These are phyloP conservation scores for Oncorhynchus gorbuscha DNA, from an alignment of 2,113 vertebrate species.

Conservation along the genomic window DNA sequence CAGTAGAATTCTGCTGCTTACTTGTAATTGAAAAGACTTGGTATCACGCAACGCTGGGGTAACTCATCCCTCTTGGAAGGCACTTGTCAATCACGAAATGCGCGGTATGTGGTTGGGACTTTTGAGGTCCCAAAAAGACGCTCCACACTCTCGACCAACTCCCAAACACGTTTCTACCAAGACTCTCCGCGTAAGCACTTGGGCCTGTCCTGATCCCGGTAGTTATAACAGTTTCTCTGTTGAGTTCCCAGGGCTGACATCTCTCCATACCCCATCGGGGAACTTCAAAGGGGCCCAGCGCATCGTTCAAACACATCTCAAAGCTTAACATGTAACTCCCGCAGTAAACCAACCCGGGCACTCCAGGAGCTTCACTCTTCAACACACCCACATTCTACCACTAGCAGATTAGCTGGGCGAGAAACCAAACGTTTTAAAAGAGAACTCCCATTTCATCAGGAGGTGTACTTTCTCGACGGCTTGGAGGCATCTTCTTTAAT, in stretches of 20 bases:
- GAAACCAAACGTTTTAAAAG: not conserved
- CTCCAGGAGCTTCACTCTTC: constrained; percentile 8
- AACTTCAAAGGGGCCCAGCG: constrained; percentile 13
- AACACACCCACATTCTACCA: constrained; percentile 6
- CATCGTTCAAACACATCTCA: constrained; percentile 22
- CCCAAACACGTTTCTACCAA: not conserved
- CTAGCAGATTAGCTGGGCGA: constrained; percentile 3
- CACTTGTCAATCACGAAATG: not conserved
- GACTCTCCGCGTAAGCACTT: not conserved
- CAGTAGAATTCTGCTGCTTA: too few species aligned
- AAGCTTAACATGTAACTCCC: constrained; percentile 15
- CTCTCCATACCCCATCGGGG: constrained; percentile 12
- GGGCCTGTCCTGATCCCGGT: constrained; percentile 6
- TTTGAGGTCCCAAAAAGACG: too few species aligned
- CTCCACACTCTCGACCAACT: too few species aligned
- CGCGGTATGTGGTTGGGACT: too few species aligned
- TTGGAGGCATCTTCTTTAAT: constrained; percentile 14
- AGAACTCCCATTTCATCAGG: constrained; percentile 20
- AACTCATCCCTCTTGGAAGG: constrained; percentile 35
- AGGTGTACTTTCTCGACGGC: constrained; percentile 4
- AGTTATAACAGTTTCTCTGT: not conserved
- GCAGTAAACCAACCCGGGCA: constrained; percentile 17
- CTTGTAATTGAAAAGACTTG: too few species aligned
- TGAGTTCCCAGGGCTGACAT: not conserved
- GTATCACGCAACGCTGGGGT: too few species aligned